These are phyloP conservation scores for Paratilapia polleni DNA, from an alignment of 2,113 vertebrate genomes.

Conservation along the genomic window DNA sequence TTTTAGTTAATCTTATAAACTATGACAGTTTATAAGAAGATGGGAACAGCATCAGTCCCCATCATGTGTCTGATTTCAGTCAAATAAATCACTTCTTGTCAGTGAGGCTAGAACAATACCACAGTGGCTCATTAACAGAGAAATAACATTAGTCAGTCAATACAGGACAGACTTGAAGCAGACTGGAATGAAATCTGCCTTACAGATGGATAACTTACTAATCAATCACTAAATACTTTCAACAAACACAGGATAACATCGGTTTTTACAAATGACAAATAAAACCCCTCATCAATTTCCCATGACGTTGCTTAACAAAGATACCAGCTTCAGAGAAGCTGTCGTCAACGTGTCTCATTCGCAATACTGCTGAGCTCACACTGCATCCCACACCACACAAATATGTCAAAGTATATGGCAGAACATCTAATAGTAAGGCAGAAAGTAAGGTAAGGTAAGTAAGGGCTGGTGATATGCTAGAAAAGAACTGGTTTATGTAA, in stretches of 20 bases:
- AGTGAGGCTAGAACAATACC: background rate
- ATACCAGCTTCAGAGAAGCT: background rate
- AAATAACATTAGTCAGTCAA: conserved; percentile 18
- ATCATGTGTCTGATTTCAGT: background rate
- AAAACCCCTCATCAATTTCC: background rate
- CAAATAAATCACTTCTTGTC: conserved; percentile 39
- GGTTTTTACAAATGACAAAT: background rate
- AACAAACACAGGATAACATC: background rate
- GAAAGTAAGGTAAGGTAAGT: background rate
- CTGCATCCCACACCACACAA: background rate
- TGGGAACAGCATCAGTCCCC: background rate
- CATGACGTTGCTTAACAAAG: background rate
- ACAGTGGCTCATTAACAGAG: conserved; percentile 10
- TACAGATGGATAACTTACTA: background rate
- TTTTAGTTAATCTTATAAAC: background rate
- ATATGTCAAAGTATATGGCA: background rate
- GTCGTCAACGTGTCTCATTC: background rate
- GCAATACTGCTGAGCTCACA: background rate
- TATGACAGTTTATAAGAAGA: background rate
- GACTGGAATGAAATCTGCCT: background rate
- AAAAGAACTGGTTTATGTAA: background rate
- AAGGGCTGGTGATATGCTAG: background rate
- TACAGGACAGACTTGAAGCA: background rate
- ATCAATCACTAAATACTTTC: background rate
- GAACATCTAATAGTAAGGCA: background rate